These are phyloP conservation scores for Thereva nobilitata DNA, from an alignment of 2,888 invertebrate species.

Conservation along the genomic window DNA sequence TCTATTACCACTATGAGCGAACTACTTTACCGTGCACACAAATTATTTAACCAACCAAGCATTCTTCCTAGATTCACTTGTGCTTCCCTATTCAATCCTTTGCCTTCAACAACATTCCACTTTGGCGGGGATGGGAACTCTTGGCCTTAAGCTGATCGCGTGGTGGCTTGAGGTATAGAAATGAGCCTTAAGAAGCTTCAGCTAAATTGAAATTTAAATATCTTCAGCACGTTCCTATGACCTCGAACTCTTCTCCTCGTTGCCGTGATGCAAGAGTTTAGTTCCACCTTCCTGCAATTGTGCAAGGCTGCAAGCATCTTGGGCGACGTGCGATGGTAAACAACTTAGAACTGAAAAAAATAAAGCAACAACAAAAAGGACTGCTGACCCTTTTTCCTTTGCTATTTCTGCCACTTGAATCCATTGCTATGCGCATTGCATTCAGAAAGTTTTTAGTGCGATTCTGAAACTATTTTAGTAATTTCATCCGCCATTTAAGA, in stretches of 20 bases:
- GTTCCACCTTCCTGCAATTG: background rate
- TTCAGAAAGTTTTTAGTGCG: conserved; percentile 18
- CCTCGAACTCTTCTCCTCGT: background rate
- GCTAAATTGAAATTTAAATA: conserved; percentile 32
- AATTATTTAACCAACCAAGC: conserved; percentile 25
- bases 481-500: conserved; percentile 31
- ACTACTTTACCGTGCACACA: conserved; percentile 1
- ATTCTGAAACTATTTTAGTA: conserved; percentile 21
- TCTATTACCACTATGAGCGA: too few relatives aligned
- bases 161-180: conserved; percentile 18
- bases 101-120: conserved; percentile 4
- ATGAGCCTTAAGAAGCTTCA: conserved; percentile 30
- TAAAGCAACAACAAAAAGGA: conserved; percentile 3
- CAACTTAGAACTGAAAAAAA: conserved; percentile 9
- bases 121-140: conserved; percentile 1
- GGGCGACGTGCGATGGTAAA: conserved; percentile 5
- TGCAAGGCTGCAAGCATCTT: background rate
- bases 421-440: conserved; percentile 15
- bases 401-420: background rate
- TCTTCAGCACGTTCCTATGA: conserved; percentile 14
- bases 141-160: conserved; percentile 19
- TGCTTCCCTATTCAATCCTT: background rate
- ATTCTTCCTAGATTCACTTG: background rate
- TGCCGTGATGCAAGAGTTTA: background rate
- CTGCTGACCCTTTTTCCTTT: background rate